Conservation (phyloP, 2,797 vertebrate genomes). For the Remorina albescens region DNA sequence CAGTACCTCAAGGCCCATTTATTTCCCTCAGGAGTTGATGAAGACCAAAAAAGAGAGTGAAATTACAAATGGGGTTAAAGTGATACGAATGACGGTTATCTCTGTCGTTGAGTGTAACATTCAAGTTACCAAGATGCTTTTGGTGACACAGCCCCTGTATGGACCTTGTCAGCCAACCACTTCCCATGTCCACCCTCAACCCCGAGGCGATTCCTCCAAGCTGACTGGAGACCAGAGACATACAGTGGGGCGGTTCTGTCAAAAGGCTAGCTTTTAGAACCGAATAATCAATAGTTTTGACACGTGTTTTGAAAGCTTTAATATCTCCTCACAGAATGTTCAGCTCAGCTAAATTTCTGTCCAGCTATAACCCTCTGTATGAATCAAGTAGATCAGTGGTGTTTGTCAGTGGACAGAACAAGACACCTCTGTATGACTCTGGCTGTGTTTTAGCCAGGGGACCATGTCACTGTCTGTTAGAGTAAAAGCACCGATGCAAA, state of each 20-base stretch:
- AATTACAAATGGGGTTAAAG: constrained; percentile 28
- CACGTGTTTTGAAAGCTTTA: constrained; percentile 63
- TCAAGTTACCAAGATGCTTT: constrained; percentile 66
- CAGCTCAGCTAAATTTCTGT: constrained; percentile 22
- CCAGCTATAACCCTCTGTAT: constrained; percentile 21
- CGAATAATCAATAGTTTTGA: constrained; percentile 25
- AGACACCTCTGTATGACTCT: constrained; percentile 64
- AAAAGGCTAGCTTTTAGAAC: constrained; percentile 34
- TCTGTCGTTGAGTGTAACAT: constrained; percentile 26
- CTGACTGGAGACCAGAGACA: constrained; percentile 74
- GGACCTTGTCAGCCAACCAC: constrained; percentile 69
- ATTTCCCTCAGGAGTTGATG: not conserved
- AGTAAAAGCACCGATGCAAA: constrained; percentile 88
- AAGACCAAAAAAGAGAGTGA: constrained; percentile 22
- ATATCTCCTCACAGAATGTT: constrained; percentile 53
- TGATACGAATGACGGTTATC: constrained; percentile 28
- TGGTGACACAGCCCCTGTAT: constrained; percentile 54
- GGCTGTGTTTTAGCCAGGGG: constrained; percentile 70
- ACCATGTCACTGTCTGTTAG: constrained; percentile 80
- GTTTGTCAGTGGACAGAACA: constrained; percentile 50
- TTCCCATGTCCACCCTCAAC: constrained; percentile 49
- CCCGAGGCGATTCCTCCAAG: constrained; percentile 60
- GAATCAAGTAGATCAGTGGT: constrained; percentile 39
- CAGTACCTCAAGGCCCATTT: not conserved
- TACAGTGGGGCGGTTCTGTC: constrained; percentile 56